Conservation (phyloP, 2,888 invertebrate genomes). For the Leptodirus hochenwartii region DNA sequence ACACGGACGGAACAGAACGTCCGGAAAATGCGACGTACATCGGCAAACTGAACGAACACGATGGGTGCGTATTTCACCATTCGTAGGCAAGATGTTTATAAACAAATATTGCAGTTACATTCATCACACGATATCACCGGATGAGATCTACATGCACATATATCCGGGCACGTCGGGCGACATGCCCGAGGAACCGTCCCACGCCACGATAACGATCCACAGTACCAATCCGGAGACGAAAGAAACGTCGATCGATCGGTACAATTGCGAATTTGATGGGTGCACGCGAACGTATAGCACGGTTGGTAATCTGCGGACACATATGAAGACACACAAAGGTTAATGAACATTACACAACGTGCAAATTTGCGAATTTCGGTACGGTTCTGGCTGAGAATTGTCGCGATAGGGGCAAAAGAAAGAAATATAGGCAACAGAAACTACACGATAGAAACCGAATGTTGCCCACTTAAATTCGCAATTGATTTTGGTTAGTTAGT, state of each 20-base stretch:
- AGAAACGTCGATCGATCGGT: slow-evolving; percentile 43
- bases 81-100: no score
- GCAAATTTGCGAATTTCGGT: neutral
- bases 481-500: no score
- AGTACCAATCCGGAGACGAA: slow-evolving; percentile 37
- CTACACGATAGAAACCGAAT: no score
- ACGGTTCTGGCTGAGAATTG: no score
- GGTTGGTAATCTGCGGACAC: slow-evolving; percentile 83
- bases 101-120: slow-evolving; percentile 37
- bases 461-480: no score
- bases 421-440: no score
- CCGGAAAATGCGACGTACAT: slow-evolving; percentile 24
- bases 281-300: slow-evolving; percentile 84
- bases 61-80: no score
- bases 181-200: slow-evolving; percentile 46
- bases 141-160: slow-evolving; percentile 54
- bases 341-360: slow-evolving; percentile 15
- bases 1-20: slow-evolving; percentile 17
- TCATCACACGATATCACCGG: slow-evolving; percentile 45
- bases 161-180: slow-evolving; percentile 42
- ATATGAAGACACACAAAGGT: slow-evolving; percentile 94
- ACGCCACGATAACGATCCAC: slow-evolving; percentile 50
- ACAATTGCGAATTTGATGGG: slow-evolving; percentile 75
- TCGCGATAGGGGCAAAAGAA: no score
- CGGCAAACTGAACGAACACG: slow-evolving; percentile 24